A percentile compares a stretch with the other conserved stretches of the same genome.
These are phyloP conservation scores for Psilopogon haemacephalus DNA, from an alignment of 2,113 vertebrate species.

Conservation along the genomic window DNA sequence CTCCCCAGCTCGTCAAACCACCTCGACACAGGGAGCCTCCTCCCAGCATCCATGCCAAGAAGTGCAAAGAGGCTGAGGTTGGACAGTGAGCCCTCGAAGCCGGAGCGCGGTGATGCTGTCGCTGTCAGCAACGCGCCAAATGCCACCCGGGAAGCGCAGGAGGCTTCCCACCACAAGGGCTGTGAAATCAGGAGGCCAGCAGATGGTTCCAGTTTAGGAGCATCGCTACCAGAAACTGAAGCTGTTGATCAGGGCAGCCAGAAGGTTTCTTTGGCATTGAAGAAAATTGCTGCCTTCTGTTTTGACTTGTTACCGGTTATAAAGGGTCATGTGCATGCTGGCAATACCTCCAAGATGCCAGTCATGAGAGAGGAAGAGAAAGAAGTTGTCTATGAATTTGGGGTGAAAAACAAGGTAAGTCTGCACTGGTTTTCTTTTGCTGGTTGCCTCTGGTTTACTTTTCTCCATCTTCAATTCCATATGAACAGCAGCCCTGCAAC, in stretches of 20 bases:
- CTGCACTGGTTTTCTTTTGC: background rate
- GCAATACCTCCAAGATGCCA: conserved; percentile 83
- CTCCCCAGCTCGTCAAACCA: background rate
- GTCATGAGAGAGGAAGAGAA: conserved; percentile 90
- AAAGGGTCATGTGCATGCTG: conserved; percentile 81
- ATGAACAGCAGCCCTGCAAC: background rate
- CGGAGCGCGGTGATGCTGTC: background rate
- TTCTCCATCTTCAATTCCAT: background rate
- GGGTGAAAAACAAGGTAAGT: conserved; percentile 78
- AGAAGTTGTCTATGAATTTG: conserved; percentile 85
- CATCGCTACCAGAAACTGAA: background rate
- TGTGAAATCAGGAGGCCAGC: background rate
- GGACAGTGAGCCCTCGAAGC: conserved; percentile 69
- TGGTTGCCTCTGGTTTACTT: background rate
- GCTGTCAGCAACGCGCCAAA: background rate
- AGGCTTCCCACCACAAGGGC: background rate
- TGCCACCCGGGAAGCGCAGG: background rate
- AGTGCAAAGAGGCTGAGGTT: conserved; percentile 83
- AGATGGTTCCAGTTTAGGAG: background rate
- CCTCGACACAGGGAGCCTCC: conserved; percentile 68
- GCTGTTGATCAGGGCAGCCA: conserved; percentile 13
- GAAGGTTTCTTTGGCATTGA: conserved; percentile 68
- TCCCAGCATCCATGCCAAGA: conserved; percentile 60
- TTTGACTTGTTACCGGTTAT: conserved; percentile 92
- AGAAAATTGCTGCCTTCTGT: conserved; percentile 78